Base-by-base conservation (phyloP, 2,888 invertebrate genomes). In the Byasa hedistus region DNA sequence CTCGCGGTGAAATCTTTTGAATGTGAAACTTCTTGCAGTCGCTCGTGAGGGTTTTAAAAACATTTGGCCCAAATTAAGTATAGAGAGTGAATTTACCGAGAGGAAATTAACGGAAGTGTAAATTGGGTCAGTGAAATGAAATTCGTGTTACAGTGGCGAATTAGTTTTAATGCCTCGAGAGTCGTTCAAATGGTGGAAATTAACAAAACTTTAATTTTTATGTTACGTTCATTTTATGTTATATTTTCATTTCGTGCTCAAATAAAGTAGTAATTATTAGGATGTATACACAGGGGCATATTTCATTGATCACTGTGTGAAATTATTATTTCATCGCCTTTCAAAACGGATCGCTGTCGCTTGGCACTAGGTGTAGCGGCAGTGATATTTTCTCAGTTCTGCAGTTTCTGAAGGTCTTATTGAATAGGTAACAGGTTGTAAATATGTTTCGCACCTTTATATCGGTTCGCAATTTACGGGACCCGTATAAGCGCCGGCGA, bases 391-490 rank as follows among this genome's bases (percentile, higher is more conserved):
- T 39, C 2, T 12, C 12, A 39, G 3, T 12, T 39, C 12, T 39
- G 12, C 39, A 39, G 39, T 1, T 15, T 15, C 2, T 39, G 39
- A 15, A 2, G 39, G 12, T 39, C 39, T 39, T 39, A 39, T 39
- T 39, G 39, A 39, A 39, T 52, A 66, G 65, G 69, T 69, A 63
- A 62, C 70, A 66, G 72, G 74, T 69, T 68, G 57, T 68, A 5
- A 7, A 65, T 27, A 62, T 62, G 44, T 32, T 66, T 64, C 63
- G 67, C 68, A 73, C 73, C 71, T 71, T 67, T 71, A 75, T 75
- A 77, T 76, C 71, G 72, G 68, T 66, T 71, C 69, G 72, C 73
- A 78, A 78, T 82, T 82, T 83, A 81, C 75, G 78, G 75, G 65
- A 65, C 70, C 68, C 73, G 76, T 80, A 81, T 81, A 79, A 82